Conservation (phyloP, 2,888 invertebrate species). For the Matsumyia berberina region DNA sequence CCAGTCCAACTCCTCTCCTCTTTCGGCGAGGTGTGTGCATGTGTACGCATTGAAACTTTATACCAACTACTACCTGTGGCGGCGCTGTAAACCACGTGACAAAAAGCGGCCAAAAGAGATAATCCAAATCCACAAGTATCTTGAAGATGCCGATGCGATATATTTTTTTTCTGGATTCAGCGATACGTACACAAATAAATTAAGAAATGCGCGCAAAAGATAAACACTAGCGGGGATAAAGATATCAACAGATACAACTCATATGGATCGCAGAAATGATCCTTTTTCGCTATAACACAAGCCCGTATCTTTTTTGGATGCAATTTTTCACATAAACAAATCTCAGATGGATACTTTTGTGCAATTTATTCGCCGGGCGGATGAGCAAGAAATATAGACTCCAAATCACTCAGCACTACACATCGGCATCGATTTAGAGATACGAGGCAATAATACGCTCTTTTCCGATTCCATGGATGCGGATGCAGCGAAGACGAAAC, state of each 20-base stretch:
- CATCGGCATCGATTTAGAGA: conserved; percentile 1
- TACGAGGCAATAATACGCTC: background rate
- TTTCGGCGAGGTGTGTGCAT: background rate
- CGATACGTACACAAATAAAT: conserved; percentile 14
- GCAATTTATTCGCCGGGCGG: conserved; percentile 16
- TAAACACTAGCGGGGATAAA: conserved; percentile 5
- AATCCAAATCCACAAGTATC: conserved; percentile 76
- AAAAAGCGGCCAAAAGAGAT: conserved; percentile 44
- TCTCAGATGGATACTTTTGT: conserved; percentile 36
- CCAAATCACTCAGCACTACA: conserved; percentile 20
- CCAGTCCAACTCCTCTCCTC: conserved; percentile 44
- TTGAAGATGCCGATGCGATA: conserved; percentile 17
- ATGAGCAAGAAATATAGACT: conserved; percentile 6
- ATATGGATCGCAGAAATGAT: conserved; percentile 59
- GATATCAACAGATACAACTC: conserved; percentile 75
- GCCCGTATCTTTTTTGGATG: conserved; percentile 31
- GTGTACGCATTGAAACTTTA: conserved; percentile 22
- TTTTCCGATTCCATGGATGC: conserved; percentile 3
- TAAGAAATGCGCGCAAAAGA: conserved; percentile 48
- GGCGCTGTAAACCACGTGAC: conserved; percentile 67
- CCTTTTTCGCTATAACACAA: conserved; percentile 40
- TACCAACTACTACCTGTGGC: conserved; percentile 70
- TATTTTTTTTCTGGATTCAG: conserved; percentile 41
- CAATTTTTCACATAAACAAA: conserved; percentile 54
- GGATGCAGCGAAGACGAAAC: conserved; percentile 3